Evolutionary conservation across 2,113 vertebrate species (phyloP), one percentile per base, ranked within the genome.

Genomic region (Camelus bactrianus): DNA sequence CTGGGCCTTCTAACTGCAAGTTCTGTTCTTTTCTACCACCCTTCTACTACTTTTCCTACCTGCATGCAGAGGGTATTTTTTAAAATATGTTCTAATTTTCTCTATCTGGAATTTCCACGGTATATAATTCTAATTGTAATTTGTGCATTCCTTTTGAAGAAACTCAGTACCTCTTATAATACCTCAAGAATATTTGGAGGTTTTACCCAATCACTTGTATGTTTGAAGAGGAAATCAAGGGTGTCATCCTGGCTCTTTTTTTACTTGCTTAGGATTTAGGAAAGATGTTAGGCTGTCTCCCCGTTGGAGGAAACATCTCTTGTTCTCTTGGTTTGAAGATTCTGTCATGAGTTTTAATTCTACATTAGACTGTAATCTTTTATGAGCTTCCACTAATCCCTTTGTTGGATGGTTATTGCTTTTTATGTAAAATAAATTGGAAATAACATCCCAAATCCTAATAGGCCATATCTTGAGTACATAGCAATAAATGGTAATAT

Each of bases 401-500:
- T 73, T 76, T 76, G 46, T 92, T 84, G 81, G 38, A 62, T 89
- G 84, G 54, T 79, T 82, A 75, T 48, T 92, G 28, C 84, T 91
- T 86, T 14, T 82, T 52, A 91, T 88, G 42, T 96, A 87, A 96
- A 91, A 83, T 83, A 80, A 72, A 75, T 87, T 91, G 15, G 79
- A 84, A 80, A 88, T 83, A 92, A 70, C 46, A 60, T 62, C 70
- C n/a, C 19, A 72, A 89, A 56, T 56, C 26, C 14, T 70, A 88
- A 16, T 56, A 69, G 46, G 83, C 64, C 35, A 56, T 88, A 70
- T 56, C 62, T 94, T 88, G 70, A 84, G 15, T 83, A 72, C 15
- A 48, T 17, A 88, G 11, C 15, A 69, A 62, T 54, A 62, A 22
- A 82, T 94, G 24, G 52, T 69, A 81, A 70, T n/a, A 56, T 83